These are phyloP conservation scores for Pterocles orientalis DNA, from an alignment of 2,113 vertebrate genomes.

Conservation along the genomic window DNA sequence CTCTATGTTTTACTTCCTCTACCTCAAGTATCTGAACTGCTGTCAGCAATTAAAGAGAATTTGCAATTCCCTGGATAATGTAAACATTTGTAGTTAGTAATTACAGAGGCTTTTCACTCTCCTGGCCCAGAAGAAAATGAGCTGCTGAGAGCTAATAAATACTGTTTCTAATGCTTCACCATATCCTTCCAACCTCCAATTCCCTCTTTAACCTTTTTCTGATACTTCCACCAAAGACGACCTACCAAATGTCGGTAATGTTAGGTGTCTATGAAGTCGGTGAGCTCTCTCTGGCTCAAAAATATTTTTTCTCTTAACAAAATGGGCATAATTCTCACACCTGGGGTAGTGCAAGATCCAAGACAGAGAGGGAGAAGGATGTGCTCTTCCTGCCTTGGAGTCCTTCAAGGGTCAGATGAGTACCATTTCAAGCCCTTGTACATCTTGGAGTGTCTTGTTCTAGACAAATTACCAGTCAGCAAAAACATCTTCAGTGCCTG, in stretches of 20 bases:
- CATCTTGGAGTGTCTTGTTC: not conserved
- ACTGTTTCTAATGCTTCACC: not conserved
- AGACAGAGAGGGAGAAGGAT: not conserved
- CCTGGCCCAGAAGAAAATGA: not conserved
- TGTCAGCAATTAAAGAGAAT: slow-evolving; percentile 5
- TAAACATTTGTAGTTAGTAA: not conserved
- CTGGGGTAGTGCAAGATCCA: not conserved
- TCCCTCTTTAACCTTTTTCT: not conserved
- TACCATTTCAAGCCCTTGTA: not conserved
- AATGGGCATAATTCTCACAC: not conserved
- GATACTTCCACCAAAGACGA: not conserved
- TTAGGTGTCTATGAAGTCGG: not conserved
- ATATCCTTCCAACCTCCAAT: not conserved
- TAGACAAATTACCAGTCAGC: too few relatives aligned
- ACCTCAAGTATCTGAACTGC: not conserved
- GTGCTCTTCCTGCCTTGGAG: not conserved
- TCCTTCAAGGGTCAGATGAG: not conserved
- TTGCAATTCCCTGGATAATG: not conserved
- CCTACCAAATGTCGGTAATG: not conserved
- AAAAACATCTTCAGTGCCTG: not conserved
- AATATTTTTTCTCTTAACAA: not conserved
- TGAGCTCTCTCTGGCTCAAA: not conserved
- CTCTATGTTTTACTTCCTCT: not conserved
- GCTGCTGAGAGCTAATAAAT: not conserved
- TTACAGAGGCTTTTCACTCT: not conserved